Base-by-base conservation (phyloP, 64 coral and sea anemone species). In the Montipora capricornis region DNA sequence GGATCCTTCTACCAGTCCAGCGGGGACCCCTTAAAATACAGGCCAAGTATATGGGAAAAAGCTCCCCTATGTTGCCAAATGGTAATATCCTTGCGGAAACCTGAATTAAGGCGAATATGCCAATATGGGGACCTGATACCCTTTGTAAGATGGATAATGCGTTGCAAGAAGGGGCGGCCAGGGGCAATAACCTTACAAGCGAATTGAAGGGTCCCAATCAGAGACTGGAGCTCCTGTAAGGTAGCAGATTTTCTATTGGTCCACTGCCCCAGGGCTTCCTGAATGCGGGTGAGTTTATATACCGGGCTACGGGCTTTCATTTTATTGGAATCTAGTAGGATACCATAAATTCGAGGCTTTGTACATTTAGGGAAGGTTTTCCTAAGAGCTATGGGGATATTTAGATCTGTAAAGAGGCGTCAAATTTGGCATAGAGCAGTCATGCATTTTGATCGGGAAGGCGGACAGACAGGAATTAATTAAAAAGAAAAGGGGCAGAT, bases 151-250 rank as follows among this genome's bases (percentile, higher is more conserved):
- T 92, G 14, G 20, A 92, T 75, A 46, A 92, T 92, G 9, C 80
- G 78, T 17, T 76, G 90, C 2, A 84, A 47, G 62, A 92, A 92
- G 6, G 90, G 78, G 14, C 90, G 8, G 4, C 90, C 90, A 0
- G 90, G 79, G 29, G 80, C 14, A 44, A 92, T 76, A 78, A 90
- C 88, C 20, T 70, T 79, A 19, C 88, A 80, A 5, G 88, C 76
- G 29, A 90, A 90, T 17, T 90, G 64, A 4, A 79, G 26, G 1
- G 76, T 46, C 4, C 77, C 75, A 22, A 90, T 90, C 10, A 90
- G 48, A 0, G 87, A 89, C 44, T 89, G 87, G 14, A 89, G 45
- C 16, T 89, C 87, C 44, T 78, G 64, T 2, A 80, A 76, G 6
- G 55, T 68, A 37, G 57, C 64, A 1, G 76, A 46, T 16, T 15